Base-by-base conservation (phyloP, 2,113 vertebrate genomes). In the Oryzias celebensis region DNA sequence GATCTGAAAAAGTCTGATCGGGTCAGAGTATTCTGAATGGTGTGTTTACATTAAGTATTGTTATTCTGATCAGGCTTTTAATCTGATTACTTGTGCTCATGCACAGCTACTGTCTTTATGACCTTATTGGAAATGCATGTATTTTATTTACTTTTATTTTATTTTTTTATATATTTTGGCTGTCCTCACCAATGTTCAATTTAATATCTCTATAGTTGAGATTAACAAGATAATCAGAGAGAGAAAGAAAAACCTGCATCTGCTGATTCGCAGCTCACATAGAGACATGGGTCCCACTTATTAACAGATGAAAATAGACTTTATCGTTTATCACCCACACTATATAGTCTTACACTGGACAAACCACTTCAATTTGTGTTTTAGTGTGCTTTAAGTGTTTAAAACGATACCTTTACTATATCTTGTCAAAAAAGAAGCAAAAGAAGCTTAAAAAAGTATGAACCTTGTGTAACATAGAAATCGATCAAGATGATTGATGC, bases 381-480 rank as follows among this genome's bases (percentile, higher is more conserved):
- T 88, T 84, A 71, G 81, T 77, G 71, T 67, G 49, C 60, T 68
- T 65, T 65, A 28, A 55, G 71, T 23, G 63, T 58, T 69, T 68
- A 65, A 71, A 59, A 63, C 58, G 58, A 67, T n/a, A 3, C 1
- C 45, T 59, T 64, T 49, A 54, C 78, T 77, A 68, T 65, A 48
- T 66, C 50, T 78, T 74, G 83, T 86, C 71, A 83, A 42, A 18
- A 56, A 81, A 64, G 23, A 41, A 58, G 58, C 61, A 61, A 78
- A 80, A 62, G 75, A 52, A 47, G 44, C 50, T 54, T 71, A 65
- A 72, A 85, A 64, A 67, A 75, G 65, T 78, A 72, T 60, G 2
- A 24, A 48, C 63, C 75, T 48, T 52, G 66, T 31, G 50, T 64
- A 70, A 62, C 67, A 63, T 64, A 71, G 43, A 58, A 62, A 48